A percentile compares a stretch with the other conserved stretches of the same genome.
These are phyloP conservation scores for Brenthis hecate DNA, from an alignment of 2,888 invertebrate genomes.

Conservation along the genomic window DNA sequence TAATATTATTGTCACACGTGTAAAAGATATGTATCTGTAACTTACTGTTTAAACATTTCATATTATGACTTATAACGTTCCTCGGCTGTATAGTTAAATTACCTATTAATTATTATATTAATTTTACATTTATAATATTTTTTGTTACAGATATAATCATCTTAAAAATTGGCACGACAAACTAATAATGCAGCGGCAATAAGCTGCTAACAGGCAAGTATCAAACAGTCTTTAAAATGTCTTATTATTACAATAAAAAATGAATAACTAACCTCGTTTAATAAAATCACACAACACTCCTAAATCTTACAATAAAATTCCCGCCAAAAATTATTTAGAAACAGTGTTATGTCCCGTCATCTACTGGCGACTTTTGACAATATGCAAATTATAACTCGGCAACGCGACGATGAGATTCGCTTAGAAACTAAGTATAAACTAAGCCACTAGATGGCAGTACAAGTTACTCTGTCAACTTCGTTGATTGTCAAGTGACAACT, in stretches of 20 bases:
- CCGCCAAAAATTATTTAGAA: constrained; percentile 30
- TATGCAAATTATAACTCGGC: constrained; percentile 57
- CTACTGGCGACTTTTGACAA: constrained; percentile 50
- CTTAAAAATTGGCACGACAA: constrained; percentile 44
- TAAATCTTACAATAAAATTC: constrained; percentile 19
- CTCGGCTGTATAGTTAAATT: not conserved
- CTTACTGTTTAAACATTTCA: too few relatives aligned
- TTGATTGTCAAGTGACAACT: constrained; percentile 43
- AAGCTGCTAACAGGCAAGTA: constrained; percentile 73
- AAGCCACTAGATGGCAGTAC: constrained; percentile 63
- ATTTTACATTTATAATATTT: constrained; percentile 16
- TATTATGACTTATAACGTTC: not conserved
- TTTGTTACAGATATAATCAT: constrained; percentile 56
- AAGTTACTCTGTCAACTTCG: constrained; percentile 29
- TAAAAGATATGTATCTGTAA: too few relatives aligned
- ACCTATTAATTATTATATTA: not conserved
- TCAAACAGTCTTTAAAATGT: not conserved
- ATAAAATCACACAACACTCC: not conserved
- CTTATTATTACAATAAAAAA: not conserved
- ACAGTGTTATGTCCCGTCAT: constrained; percentile 49
- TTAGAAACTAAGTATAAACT: constrained; percentile 35
- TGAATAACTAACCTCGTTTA: not conserved
- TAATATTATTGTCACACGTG: too few relatives aligned
- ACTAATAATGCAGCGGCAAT: constrained; percentile 74
- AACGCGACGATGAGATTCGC: constrained; percentile 10